Conservation (phyloP, 2,888 invertebrate genomes). For the Proisotoma minuta region DNA sequence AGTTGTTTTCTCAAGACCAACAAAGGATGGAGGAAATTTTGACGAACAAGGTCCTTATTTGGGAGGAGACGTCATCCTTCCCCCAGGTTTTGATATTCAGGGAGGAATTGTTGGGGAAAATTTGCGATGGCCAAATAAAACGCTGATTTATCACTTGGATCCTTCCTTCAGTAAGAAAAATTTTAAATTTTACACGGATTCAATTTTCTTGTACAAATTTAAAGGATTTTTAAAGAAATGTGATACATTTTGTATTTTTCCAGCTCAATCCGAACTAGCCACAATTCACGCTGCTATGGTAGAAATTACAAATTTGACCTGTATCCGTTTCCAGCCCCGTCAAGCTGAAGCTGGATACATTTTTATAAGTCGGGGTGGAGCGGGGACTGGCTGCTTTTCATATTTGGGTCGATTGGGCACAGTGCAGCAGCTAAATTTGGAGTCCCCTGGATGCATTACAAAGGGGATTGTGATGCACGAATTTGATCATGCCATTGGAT, state of each 20-base stretch:
- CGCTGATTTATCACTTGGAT: slow-evolving; percentile 23
- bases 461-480: slow-evolving; percentile 25
- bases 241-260: background rate
- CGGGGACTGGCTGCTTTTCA: slow-evolving; percentile 5
- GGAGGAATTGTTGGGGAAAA: slow-evolving; percentile 18
- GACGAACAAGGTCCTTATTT: slow-evolving; percentile 33
- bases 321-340: slow-evolving; percentile 28
- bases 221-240: background rate
- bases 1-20: background rate
- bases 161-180: slow-evolving; percentile 14
- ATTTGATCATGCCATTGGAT: slow-evolving; percentile 20
- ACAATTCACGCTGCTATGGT: slow-evolving; percentile 23
- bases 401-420: slow-evolving; percentile 5
- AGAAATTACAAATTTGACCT: slow-evolving; percentile 29
- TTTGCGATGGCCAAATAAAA: slow-evolving; percentile 27
- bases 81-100: slow-evolving; percentile 14
- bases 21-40: slow-evolving; percentile 25
- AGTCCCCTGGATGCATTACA: slow-evolving; percentile 15
- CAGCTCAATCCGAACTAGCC: slow-evolving; percentile 17
- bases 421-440: slow-evolving; percentile 22
- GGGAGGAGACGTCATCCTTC: slow-evolving; percentile 35
- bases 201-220: background rate
- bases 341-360: background rate
- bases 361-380: background rate
- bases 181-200: background rate